Evolutionary conservation across 2,113 vertebrate genomes (phyloP), one percentile per base, ranked within the genome.

Genomic region (Myotis yumanensis): DNA sequence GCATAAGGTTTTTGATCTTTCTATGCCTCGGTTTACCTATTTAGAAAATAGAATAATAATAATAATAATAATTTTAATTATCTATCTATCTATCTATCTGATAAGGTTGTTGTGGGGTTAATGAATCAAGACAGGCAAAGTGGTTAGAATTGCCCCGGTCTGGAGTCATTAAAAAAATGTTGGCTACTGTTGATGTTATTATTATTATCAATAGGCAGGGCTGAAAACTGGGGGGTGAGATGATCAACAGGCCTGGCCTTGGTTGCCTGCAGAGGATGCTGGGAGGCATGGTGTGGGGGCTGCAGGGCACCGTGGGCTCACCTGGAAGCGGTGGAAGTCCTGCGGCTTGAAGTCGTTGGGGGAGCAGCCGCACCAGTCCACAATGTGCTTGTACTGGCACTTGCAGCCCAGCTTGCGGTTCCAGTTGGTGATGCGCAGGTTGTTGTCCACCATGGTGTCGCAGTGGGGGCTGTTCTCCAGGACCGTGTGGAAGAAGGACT

Each of bases 301-400:
- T 3, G 73, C 32, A 28, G 85, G 18, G 22, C 4, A 0, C 0
- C 1, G 35, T 0, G 0, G 3, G 69, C 96, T 98, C 97, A 99
- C 99, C 99, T 99, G 99, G 98, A 99, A 99, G 23, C 99, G 99
- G 76, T 99, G 99, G 97, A 99, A 99, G 95, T 99, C 99, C 25
- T 99, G 97, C 0, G 99, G 99, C 97, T 99, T 99, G 98, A 99
- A 99, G 97, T 99, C 99, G 11, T 99, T 99, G 93, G 99, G 99
- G 2, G 99, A 99, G 98, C 99, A 99, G 98, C 99, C 99, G 0
- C 99, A 99, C 99, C 99, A 99, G 98, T 99, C 99, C 93, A 99
- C 99, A 10, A 99, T 99, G 98, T 99, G 99, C 96, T 99, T 99
- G 97, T 99, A 99, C 97, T 99, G 99, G 96, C 99, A 99, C 98